Conservation (phyloP, 2,797 vertebrate species). For the Buphagus erythrorhynchus region DNA sequence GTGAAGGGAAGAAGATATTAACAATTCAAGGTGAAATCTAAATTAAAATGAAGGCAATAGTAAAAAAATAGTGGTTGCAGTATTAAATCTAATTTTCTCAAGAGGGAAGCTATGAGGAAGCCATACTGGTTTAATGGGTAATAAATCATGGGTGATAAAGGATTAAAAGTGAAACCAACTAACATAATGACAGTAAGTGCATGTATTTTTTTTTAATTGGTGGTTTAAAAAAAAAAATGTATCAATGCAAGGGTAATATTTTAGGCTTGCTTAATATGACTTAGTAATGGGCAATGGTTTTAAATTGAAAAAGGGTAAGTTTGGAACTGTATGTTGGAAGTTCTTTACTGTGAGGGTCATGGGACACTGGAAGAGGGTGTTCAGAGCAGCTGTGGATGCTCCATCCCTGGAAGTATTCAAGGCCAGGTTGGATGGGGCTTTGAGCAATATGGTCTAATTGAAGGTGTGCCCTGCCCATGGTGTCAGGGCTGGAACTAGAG, state of each 20-base stretch:
- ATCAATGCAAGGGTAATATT: background rate
- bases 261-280: background rate
- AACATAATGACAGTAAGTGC: background rate
- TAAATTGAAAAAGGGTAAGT: background rate
- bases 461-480: accelerated
- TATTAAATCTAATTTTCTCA: background rate
- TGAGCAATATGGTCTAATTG: background rate
- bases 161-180: background rate
- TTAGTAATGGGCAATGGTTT: background rate
- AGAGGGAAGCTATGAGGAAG: background rate
- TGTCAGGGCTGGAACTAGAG: background rate
- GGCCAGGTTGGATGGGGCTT: background rate
- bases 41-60: background rate
- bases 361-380: background rate
- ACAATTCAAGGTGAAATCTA: background rate
- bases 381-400: accelerated
- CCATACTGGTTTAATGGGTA: background rate
- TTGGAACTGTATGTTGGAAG: background rate
- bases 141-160: background rate
- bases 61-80: background rate
- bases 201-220: background rate
- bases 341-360: background rate
- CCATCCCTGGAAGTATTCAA: background rate
- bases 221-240: accelerated
- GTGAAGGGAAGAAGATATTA: background rate